phyloP scores from a whole-genome alignment of 2,113 vertebrate genomes.

The Cebus imitator region DNA sequence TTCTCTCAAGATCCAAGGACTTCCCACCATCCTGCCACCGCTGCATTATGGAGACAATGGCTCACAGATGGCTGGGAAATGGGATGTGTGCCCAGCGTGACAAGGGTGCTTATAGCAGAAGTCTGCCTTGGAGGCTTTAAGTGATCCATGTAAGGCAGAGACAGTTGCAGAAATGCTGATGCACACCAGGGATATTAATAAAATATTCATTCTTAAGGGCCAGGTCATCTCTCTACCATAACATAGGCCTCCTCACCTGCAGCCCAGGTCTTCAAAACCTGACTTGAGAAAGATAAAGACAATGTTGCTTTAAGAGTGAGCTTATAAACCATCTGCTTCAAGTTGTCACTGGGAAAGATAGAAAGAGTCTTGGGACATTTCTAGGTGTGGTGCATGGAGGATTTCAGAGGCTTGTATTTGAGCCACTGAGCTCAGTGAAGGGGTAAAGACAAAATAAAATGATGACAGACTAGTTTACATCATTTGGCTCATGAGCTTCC shows the following conservation, averaged over 20 bases:
- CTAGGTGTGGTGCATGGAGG: neutral
- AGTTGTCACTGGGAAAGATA: neutral
- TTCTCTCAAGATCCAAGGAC: neutral
- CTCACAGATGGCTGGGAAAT: neutral
- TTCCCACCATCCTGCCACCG: neutral
- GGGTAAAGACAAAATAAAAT: neutral
- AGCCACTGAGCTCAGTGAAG: neutral
- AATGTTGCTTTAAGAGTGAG: neutral
- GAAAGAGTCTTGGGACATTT: neutral
- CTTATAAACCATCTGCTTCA: neutral
- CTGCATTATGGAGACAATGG: neutral
- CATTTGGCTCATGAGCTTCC: neutral
- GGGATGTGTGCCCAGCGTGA: neutral
- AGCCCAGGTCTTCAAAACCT: neutral
- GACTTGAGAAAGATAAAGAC: neutral
- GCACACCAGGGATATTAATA: accelerated
- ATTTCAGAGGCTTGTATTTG: neutral
- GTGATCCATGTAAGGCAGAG: neutral
- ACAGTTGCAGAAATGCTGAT: neutral
- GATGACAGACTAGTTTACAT: neutral
- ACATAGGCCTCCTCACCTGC: neutral
- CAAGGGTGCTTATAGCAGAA: neutral
- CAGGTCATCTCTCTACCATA: neutral
- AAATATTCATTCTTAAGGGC: neutral
- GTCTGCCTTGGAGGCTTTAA: neutral